Percentiles rank a stretch among this genome's conserved stretches.
These are phyloP conservation scores for Vespertilio murinus DNA, from an alignment of 2,797 vertebrate species.

Conservation along the genomic window DNA sequence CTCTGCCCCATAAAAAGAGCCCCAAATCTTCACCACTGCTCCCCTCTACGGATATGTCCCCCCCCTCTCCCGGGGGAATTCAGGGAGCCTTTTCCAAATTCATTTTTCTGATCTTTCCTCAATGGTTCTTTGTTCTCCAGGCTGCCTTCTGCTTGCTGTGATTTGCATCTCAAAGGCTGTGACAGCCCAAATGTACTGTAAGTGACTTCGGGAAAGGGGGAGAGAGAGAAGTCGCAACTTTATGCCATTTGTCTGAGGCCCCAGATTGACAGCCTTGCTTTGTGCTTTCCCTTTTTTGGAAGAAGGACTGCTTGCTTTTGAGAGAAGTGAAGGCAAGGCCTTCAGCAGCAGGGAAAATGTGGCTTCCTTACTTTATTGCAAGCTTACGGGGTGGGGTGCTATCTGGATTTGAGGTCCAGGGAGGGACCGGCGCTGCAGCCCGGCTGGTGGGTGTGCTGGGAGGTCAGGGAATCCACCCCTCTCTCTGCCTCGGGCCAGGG, in stretches of 20 bases:
- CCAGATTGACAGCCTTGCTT: conserved; percentile 61
- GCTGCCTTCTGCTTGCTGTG: conserved; percentile 50
- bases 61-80: background rate
- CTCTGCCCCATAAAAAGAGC: background rate
- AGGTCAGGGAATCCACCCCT: background rate
- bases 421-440: background rate
- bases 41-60: background rate
- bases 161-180: conserved; percentile 78
- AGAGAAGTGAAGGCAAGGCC: conserved; percentile 20
- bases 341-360: background rate
- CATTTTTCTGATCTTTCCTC: conserved; percentile 68
- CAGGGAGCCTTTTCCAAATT: conserved; percentile 62
- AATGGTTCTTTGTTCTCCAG: conserved; percentile 65
- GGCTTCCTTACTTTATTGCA: background rate
- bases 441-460: background rate
- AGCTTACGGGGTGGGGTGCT: background rate
- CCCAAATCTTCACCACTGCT: background rate
- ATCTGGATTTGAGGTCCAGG: background rate
- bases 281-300: conserved; percentile 77
- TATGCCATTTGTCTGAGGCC: conserved; percentile 54
- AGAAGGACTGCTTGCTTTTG: conserved; percentile 61
- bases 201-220: conserved; percentile 54
- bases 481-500: background rate
- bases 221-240: conserved; percentile 44
- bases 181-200: conserved; percentile 61